Conservation (phyloP, 2,113 vertebrate species). For the Egretta garzetta region DNA sequence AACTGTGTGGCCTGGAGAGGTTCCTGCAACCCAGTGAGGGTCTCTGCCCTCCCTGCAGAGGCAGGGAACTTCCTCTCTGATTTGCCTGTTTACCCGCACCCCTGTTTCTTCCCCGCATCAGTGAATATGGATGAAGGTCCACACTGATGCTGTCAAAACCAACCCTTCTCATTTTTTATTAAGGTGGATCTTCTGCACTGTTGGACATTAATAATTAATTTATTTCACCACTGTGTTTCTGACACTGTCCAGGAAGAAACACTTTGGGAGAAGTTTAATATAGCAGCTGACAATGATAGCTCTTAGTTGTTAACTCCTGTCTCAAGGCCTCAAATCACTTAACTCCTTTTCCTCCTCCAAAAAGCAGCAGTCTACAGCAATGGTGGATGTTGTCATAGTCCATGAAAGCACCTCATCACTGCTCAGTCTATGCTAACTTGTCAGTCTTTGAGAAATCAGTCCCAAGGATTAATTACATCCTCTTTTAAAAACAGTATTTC, state of each 20-base stretch:
- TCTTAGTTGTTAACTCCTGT: background rate
- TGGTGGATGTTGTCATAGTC: background rate
- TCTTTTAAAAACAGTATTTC: background rate
- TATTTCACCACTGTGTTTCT: background rate
- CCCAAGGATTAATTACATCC: background rate
- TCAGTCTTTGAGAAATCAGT: background rate
- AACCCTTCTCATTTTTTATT: background rate
- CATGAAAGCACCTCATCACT: background rate
- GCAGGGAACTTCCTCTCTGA: background rate
- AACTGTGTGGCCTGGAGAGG: background rate
- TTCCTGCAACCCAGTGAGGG: accelerated
- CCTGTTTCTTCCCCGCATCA: background rate
- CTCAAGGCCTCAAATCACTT: background rate
- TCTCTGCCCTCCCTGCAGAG: background rate
- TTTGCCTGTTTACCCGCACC: accelerated
- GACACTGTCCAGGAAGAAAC: background rate
- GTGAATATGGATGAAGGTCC: background rate
- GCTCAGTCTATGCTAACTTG: background rate
- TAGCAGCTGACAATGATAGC: background rate
- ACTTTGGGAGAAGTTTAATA: background rate
- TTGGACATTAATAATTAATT: background rate
- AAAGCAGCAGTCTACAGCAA: background rate
- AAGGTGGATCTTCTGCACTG: background rate
- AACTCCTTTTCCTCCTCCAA: background rate
- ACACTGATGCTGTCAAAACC: background rate